Conservation (phyloP, 1,140 invertebrate genomes). For the Aleiodes sp. region DNA sequence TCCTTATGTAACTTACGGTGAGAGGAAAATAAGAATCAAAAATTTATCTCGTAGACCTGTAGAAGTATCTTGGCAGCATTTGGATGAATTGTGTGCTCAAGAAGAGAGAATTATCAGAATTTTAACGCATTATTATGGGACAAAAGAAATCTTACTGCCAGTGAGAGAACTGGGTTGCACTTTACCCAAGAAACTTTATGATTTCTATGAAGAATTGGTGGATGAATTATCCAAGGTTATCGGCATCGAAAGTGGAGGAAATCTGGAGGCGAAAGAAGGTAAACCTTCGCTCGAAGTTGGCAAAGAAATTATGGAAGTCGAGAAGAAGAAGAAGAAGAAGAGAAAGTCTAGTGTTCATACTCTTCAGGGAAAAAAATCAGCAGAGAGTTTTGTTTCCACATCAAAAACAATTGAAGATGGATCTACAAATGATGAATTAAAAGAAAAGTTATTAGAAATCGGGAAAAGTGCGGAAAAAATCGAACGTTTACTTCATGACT, state of each 20-base stretch:
- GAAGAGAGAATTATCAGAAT: constrained; percentile 44
- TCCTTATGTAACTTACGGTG: constrained; percentile 48
- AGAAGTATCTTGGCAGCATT: constrained; percentile 62
- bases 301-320: too few species aligned
- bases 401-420: too few species aligned
- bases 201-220: constrained; percentile 49
- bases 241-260: too few species aligned
- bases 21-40: constrained; percentile 52
- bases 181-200: constrained; percentile 38
- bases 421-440: background rate
- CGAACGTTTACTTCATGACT: constrained; percentile 39
- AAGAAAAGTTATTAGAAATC: background rate
- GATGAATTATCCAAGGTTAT: too few species aligned
- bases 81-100: constrained; percentile 53
- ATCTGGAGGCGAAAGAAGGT: too few species aligned
- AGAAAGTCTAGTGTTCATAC: too few species aligned
- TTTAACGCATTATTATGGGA: constrained; percentile 49
- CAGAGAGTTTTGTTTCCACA: too few species aligned
- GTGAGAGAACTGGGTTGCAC: constrained; percentile 39
- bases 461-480: constrained; percentile 35
- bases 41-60: constrained; percentile 56
- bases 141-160: constrained; percentile 51
- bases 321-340: background rate
- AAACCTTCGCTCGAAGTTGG: too few species aligned
- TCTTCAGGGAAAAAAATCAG: too few species aligned